A percentile compares a stretch with the other conserved stretches of the same genome.
Conservation (phyloP, 2,888 invertebrate genomes). For the Habrosyne pyritoides region DNA sequence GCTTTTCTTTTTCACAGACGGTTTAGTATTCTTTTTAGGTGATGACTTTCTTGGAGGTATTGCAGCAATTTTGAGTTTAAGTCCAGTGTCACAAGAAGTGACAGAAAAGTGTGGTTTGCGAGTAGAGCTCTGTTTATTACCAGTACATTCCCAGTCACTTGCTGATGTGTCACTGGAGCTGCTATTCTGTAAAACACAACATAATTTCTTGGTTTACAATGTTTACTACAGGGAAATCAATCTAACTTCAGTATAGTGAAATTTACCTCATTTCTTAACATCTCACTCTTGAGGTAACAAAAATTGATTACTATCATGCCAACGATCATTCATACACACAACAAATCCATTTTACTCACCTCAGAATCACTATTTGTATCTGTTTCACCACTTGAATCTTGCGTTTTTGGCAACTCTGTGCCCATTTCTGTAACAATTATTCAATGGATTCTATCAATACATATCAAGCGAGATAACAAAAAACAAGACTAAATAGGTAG, state of each 20-base stretch:
- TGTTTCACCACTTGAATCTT: conserved; percentile 82
- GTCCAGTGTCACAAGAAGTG: conserved; percentile 84
- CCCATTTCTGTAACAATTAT: conserved; percentile 76
- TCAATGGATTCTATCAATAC: not conserved
- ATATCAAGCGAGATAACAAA: not conserved
- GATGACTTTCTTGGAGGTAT: conserved; percentile 77
- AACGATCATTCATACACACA: too few relatives aligned
- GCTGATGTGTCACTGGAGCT: conserved; percentile 69
- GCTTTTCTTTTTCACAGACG: conserved; percentile 65
- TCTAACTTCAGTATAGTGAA: too few relatives aligned
- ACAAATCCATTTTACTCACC: conserved; percentile 54
- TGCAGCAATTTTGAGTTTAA: conserved; percentile 85
- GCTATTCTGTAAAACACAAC: conserved; percentile 64
- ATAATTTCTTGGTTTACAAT: conserved; percentile 18
- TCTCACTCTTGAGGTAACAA: too few relatives aligned
- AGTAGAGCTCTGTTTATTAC: conserved; percentile 57
- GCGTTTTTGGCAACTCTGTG: conserved; percentile 80
- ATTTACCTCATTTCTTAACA: too few relatives aligned
- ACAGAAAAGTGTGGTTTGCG: conserved; percentile 84
- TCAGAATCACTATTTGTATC: conserved; percentile 85
- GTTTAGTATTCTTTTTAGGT: conserved; percentile 63
- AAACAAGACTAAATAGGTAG: not conserved
- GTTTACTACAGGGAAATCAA: not conserved
- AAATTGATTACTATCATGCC: not conserved
- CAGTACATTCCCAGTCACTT: conserved; percentile 75